Evolutionary conservation across 2,888 invertebrate species (phyloP), one percentile per base, ranked within the genome.

Genomic region (Diplazon laetatorius): DNA sequence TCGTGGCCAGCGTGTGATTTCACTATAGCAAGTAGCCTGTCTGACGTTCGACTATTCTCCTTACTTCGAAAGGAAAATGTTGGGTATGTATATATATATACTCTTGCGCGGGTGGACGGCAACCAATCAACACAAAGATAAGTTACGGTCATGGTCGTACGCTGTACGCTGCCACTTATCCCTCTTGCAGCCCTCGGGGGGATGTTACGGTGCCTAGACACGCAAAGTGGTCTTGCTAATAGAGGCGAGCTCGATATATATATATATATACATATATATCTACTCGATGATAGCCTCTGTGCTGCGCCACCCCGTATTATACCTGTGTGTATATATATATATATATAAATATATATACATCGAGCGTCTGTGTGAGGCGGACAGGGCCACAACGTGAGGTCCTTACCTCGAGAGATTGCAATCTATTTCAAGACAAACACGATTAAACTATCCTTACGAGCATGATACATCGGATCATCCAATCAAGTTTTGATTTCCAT

Each of bases 81-180:
- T n/a, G 25, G 44, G 62, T 59, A 60, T 50, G 66, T 59, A 62
- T 68, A 68, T 6, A 30, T 30, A 6, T 30, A 30, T 46, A 57
- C 37, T 42, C 62, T 59, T 4, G 6, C 52, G 62, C 39, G 70
- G 52, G 65, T 69, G 69, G 63, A 65, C 62, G 73, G 59, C 82
- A 80, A 79, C 84, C 84, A 84, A 85, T 85, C 85, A 83, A 83
- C 83, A 77, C 74, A 65, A 50, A 76, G 82, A 83, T 84, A 85
- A 85, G 82, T 85, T 85, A 84, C 82, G 72, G 82, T 80, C 76
- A 77, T 77, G 74, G 80, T 48, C 42, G 65, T 6, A 6, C n/a
- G 30, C 65, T 74, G 75, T 74, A 76, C 73, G 60, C 69, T 74
- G 71, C 71, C 71, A 75, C 75, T 78, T 78, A 66, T 71, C 18